phyloP scores from a whole-genome alignment of 2,888 invertebrate species.

The Drosophila bunnanda region DNA sequence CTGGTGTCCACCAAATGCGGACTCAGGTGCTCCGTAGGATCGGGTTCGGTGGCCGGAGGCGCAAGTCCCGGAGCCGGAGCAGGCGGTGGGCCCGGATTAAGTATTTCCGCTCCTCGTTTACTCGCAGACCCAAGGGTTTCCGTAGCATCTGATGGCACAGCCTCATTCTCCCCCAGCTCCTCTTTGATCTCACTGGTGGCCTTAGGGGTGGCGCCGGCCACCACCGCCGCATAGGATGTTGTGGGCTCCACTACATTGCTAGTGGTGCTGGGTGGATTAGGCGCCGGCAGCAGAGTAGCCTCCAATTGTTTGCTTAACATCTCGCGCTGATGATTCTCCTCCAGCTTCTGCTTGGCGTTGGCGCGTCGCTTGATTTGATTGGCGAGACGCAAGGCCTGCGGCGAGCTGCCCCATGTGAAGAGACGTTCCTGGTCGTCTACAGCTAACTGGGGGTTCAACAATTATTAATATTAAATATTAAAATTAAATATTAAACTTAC shows the following conservation, averaged over 20 bases:
- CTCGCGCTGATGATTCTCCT: constrained; percentile 84
- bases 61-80: constrained; percentile 20
- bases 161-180: constrained; percentile 39
- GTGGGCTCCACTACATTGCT: constrained; percentile 58
- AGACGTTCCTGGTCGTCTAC: constrained; percentile 88
- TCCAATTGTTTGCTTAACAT: constrained; percentile 82
- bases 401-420: constrained; percentile 91
- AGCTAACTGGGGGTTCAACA: constrained; percentile 86
- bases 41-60: constrained; percentile 58
- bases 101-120: constrained; percentile 2
- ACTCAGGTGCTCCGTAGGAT: constrained; percentile 86
- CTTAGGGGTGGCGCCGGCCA: constrained; percentile 57
- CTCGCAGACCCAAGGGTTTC: constrained; percentile 42
- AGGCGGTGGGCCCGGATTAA: constrained; percentile 14
- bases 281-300: constrained; percentile 69
- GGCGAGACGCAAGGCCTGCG: constrained; percentile 89
- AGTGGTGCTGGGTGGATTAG: constrained; percentile 7
- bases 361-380: constrained; percentile 88
- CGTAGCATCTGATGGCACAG: constrained; percentile 50
- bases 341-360: constrained; percentile 86
- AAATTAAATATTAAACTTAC: constrained; percentile 85
- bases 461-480: not conserved
- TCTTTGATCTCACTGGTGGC: constrained; percentile 58
- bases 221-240: constrained; percentile 66
- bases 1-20: constrained; percentile 88